phyloP scores from a whole-genome alignment of 2,113 vertebrate genomes.

The Maccullochella peelii region DNA sequence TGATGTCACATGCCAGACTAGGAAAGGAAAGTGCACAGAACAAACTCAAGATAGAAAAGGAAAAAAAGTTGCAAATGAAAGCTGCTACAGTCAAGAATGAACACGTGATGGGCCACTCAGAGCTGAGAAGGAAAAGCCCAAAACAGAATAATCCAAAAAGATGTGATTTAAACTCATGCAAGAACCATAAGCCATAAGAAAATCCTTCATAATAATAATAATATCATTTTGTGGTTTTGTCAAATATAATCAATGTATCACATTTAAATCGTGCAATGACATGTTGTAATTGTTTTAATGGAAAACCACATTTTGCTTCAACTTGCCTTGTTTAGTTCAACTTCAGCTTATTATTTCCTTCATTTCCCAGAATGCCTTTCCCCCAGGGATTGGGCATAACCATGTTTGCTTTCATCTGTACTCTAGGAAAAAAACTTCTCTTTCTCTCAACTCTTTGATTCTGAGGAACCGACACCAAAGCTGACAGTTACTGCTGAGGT shows the following conservation, averaged over 20 bases:
- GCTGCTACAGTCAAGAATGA: not conserved
- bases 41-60: conserved; percentile 4
- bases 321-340: not conserved
- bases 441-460: conserved; percentile 37
- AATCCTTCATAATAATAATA: not conserved
- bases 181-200: not conserved
- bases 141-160: not conserved
- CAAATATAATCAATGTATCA: not conserved
- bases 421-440: not conserved
- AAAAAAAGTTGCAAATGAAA: not conserved
- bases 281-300: not conserved
- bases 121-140: not conserved
- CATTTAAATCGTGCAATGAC: not conserved
- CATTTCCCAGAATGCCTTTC: conserved; percentile 48
- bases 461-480: conserved; percentile 23
- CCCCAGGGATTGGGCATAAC: not conserved
- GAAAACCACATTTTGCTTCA: not conserved
- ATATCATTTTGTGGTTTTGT: not conserved
- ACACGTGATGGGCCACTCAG: not conserved
- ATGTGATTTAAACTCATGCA: not conserved
- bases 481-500: not conserved
- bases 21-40: conserved; percentile 10
- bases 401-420: conserved; percentile 29
- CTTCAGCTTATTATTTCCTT: conserved; percentile 32
- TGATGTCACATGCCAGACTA: conserved; percentile 40